Percentiles rank a stretch among this genome's conserved stretches.
Evolutionary conservation across 2,888 invertebrate species (phyloP).

Genomic region (Anodontia alba): DNA sequence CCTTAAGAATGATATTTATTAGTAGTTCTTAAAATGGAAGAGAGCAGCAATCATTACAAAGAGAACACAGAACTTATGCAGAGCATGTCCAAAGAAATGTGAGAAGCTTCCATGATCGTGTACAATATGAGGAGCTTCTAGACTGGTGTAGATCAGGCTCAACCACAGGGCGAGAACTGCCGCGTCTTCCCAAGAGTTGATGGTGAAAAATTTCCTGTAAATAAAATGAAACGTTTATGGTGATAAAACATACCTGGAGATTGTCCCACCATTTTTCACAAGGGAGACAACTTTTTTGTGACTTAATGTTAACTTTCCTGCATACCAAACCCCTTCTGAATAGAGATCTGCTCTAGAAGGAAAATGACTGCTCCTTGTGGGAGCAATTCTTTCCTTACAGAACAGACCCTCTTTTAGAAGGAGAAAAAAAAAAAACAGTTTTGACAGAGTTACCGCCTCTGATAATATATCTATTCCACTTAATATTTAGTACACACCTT

Average conservation of each 20-base stretch:
- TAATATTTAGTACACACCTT: no score
- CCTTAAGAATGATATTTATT: no score
- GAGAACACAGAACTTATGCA: conserved; percentile 75
- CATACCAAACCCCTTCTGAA: no score
- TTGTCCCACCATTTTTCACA: no score
- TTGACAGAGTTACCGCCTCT: no score
- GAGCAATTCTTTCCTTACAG: no score
- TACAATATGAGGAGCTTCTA: conserved; percentile 77
- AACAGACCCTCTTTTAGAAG: no score
- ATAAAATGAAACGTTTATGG: conserved; percentile 11
- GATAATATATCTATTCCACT: not conserved
- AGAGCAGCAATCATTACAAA: conserved; percentile 76
- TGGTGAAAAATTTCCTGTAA: conserved; percentile 72
- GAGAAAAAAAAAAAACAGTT: conserved; percentile 9
- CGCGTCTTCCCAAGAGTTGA: conserved; percentile 73
- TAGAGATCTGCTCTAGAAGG: no score
- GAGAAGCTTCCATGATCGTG: conserved; percentile 68
- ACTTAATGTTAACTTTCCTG: no score
- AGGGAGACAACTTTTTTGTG: no score
- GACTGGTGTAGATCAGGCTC: conserved; percentile 68
- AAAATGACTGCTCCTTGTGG: no score
- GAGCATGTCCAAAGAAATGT: conserved; percentile 71
- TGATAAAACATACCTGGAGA: no score
- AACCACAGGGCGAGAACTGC: conserved; percentile 70
- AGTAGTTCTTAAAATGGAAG: conserved; percentile 68